Evolutionary conservation across 2,888 invertebrate species (phyloP).

Genomic region (Mesochorus sp.): DNA sequence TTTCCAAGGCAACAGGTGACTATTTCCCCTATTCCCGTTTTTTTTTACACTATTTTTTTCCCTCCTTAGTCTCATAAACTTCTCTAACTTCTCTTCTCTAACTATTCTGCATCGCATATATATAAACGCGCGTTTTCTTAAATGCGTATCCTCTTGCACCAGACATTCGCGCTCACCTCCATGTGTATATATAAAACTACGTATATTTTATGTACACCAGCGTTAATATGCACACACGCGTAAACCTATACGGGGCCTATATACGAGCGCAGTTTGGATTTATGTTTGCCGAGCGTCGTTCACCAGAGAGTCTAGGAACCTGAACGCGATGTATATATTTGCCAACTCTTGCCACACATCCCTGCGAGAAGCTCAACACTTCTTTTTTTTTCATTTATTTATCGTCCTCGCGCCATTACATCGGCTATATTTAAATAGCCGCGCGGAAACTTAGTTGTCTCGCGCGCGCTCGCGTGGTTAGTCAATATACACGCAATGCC

Average conservation of each 20-base stretch:
- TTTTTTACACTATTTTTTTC: constrained; percentile 31
- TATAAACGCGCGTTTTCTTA: neutral
- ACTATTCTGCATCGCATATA: neutral
- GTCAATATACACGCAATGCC: too few species aligned
- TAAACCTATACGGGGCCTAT: neutral
- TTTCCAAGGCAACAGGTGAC: constrained; percentile 50
- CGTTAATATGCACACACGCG: neutral
- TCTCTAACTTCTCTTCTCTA: constrained; percentile 14
- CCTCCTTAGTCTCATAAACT: constrained; percentile 32
- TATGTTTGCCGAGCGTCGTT: constrained; percentile 46
- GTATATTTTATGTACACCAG: neutral
- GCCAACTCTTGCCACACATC: neutral
- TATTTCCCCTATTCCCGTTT: constrained; percentile 36
- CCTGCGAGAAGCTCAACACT: neutral
- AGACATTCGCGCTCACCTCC: constrained; percentile 21
- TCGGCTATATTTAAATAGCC: too few species aligned
- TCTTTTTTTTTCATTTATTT: neutral
- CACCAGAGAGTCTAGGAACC: constrained; percentile 46
- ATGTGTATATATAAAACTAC: neutral
- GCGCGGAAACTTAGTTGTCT: too few species aligned
- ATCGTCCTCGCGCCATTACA: neutral
- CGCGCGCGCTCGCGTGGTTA: too few species aligned
- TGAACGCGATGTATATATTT: neutral
- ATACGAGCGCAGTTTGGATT: neutral
- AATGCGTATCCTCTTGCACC: neutral